Conservation (phyloP, 2,888 invertebrate species). For the Tineola bisselliella region DNA sequence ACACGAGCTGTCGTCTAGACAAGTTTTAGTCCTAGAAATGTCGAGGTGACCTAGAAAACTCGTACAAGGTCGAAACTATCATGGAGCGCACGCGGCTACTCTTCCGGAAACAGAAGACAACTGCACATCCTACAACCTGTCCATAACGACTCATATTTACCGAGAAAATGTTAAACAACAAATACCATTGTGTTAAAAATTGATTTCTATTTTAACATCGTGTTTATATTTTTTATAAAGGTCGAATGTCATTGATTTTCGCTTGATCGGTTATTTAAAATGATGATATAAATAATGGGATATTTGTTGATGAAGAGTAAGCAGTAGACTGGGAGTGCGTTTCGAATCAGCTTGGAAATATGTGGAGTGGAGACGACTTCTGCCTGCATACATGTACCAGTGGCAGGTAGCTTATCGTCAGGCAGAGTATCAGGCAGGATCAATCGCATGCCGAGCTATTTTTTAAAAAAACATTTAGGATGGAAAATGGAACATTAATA, state of each 20-base stretch:
- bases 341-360: too few species aligned
- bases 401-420: too few species aligned
- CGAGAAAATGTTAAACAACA: neutral
- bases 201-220: neutral
- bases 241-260: neutral
- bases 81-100: slow-evolving; percentile 2
- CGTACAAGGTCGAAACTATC: slow-evolving; percentile 12
- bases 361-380: too few species aligned
- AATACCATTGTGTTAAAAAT: neutral
- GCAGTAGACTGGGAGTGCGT: too few species aligned
- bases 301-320: too few species aligned
- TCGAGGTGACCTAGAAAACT: slow-evolving; percentile 2
- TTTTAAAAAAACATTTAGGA: too few species aligned
- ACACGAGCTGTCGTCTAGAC: slow-evolving; percentile 23
- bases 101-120: slow-evolving; percentile 13
- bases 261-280: neutral
- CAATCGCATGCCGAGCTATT: too few species aligned
- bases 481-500: too few species aligned
- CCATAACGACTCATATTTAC: neutral
- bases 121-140: neutral
- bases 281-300: too few species aligned
- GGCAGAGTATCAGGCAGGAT: too few species aligned
- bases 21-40: neutral
- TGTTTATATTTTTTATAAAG: neutral
- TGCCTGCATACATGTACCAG: too few species aligned